These are phyloP conservation scores for Parauchenoglanis punctatus DNA, from an alignment of 2,797 vertebrate species.

Conservation along the genomic window DNA sequence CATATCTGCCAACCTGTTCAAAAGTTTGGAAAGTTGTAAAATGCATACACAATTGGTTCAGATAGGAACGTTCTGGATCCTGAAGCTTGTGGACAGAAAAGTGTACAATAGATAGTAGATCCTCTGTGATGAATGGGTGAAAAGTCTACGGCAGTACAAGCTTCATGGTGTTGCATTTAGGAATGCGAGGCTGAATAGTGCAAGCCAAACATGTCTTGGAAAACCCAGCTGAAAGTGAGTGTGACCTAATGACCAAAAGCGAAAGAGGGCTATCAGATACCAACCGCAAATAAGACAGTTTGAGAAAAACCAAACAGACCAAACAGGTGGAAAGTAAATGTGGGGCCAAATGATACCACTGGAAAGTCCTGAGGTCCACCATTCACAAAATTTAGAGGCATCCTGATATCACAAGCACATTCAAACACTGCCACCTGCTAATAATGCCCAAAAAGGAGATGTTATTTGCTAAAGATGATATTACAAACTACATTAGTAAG, in stretches of 20 bases:
- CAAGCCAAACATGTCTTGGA: background rate
- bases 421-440: background rate
- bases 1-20: background rate
- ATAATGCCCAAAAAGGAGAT: background rate
- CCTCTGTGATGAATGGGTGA: background rate
- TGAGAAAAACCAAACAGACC: background rate
- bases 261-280: background rate
- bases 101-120: background rate
- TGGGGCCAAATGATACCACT: background rate
- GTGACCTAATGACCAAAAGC: background rate
- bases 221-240: background rate
- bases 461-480: background rate
- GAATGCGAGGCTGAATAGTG: background rate
- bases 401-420: background rate
- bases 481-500: background rate
- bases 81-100: background rate
- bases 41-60: background rate
- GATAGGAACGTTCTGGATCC: background rate
- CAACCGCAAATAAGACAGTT: background rate
- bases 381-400: background rate
- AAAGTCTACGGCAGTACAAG: background rate
- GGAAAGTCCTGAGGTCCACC: background rate
- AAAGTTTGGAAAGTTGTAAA: background rate
- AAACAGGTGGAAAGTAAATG: background rate
- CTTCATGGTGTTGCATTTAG: background rate